Evolutionary conservation across 2,797 vertebrate genomes (phyloP).

Genomic region (Varecia variegata): DNA sequence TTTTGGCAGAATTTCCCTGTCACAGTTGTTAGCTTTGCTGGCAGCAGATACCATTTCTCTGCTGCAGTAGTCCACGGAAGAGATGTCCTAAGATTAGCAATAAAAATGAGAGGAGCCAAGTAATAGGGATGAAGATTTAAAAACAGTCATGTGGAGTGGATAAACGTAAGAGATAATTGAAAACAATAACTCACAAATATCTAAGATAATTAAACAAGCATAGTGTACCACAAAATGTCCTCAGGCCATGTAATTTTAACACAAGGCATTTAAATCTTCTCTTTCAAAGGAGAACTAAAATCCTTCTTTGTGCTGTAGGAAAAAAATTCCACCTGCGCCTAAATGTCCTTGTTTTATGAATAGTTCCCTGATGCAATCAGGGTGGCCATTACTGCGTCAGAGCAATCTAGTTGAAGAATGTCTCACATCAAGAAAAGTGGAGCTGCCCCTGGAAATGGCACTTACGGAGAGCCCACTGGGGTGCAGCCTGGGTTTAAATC

Average conservation of each 20-base stretch:
- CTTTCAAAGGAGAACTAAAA: conserved; percentile 39
- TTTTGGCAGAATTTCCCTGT: background rate
- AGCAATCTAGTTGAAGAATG: conserved; percentile 19
- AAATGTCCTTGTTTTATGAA: conserved; percentile 43
- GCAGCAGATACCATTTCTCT: background rate
- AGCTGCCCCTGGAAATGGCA: background rate
- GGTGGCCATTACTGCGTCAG: conserved; percentile 14
- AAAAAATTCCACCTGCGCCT: background rate
- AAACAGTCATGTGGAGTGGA: background rate
- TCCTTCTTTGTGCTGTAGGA: background rate
- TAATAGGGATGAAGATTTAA: conserved; percentile 6
- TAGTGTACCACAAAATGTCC: background rate
- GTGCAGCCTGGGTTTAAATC: background rate
- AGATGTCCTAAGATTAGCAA: conserved; percentile 12
- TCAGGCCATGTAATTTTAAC: background rate
- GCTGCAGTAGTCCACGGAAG: background rate
- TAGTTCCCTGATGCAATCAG: conserved; percentile 31
- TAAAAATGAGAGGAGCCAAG: background rate
- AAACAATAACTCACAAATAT: conserved; percentile 11
- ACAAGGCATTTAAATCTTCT: conserved; percentile 2
- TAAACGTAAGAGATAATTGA: background rate
- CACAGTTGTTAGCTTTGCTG: conserved; percentile 30
- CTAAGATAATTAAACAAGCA: background rate
- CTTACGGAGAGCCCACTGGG: background rate
- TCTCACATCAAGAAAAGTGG: background rate